Evolutionary conservation across 2,888 invertebrate species (phyloP), one percentile per base, ranked within the genome.

Genomic region (Troides helena): DNA sequence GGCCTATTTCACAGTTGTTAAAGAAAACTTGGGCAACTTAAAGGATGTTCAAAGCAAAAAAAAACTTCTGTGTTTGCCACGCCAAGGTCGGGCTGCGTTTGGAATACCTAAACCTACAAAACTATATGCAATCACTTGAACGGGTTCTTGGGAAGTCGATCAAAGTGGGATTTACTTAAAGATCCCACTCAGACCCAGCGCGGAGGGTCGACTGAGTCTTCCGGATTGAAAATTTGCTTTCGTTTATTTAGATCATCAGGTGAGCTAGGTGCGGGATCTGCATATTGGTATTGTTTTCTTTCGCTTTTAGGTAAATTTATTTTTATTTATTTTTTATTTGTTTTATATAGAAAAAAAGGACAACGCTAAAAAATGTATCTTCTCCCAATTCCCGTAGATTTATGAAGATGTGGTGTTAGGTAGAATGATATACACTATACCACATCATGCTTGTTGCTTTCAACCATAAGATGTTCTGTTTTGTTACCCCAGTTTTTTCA

Each of bases 201-300:
- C 74, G 73, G 76, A 77, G 77, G 77, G 79, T 81, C 81, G 82
- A 80, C 80, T 83, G 81, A 79, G 78, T 78, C 77, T 76, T 78
- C 75, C 77, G 84, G 88, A 89, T 88, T 88, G 88, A 88, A 89
- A 89, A 85, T 87, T 83, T 83, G 85, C 85, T 86, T 87, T 87
- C 87, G 85, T 88, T 87, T 87, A 85, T 83, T 81, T 80, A 81
- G 80, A 83, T 80, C 75, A 78, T 77, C 84, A 86, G 85, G 85
- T 84, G 80, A 80, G 82, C 78, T 83, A 78, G 76, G 72, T 69
- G 67, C 25, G 21, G 10, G 36, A 59, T 18, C 7, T 56, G 46
- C 46, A 62, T 46, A 53, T n/a, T 69, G 21, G 61, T 59, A 63
- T 70, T 67, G 70, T 70, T 70, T 70, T 57, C 70, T 7, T 61